Base-by-base conservation (phyloP, 2,113 vertebrate species). In the Scolopax mira region DNA sequence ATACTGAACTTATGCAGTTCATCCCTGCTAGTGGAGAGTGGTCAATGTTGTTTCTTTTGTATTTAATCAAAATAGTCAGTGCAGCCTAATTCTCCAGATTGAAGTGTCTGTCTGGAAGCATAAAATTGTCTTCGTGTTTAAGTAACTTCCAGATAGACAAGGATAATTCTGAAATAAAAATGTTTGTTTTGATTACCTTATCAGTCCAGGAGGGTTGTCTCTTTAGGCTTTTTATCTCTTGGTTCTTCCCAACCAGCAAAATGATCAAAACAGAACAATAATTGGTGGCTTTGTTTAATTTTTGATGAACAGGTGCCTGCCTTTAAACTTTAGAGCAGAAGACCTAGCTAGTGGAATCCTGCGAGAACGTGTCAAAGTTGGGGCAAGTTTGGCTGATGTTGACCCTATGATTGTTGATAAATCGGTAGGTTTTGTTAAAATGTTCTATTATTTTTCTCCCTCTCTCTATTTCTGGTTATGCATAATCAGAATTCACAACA, bases 381-480 rank as follows among this genome's bases (percentile, higher is more conserved):
- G 99, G 18, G 98, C 99, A 37, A 99, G 99, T 95, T 97, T 99
- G 97, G 99, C 99, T 42, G 99, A 99, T 62, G 99, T 99, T 94
- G 99, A 99, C 96, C 99, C 99, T 70, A 99, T 99, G 99, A 99
- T 98, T 96, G 98, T 99, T 66, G 99, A 99, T 97, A 98, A 98
- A 96, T 98, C 99, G 72, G 99, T 99, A 95, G 97, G 99, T 96
- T 94, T 92, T 93, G 3, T 65, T 77, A 74, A 57, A 72, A 13
- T 4, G 41, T 85, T 30, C 41, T 31, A 5, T 72, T 62, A 65
- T 60, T 37, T 33, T 80, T 65, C 25, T 17, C 13, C 18, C 12
- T n/a, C n/a, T n/a, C n/a, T n/a, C n/a, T n/a, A n/a, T n/a, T n/a
- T n/a, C n/a, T n/a, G n/a, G 3, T 64, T 77, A 25, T 13, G 11